A percentile compares a stretch with the other conserved stretches of the same genome.
These are phyloP conservation scores for Limnephilus marmoratus DNA, from an alignment of 2,888 invertebrate species.

Conservation along the genomic window DNA sequence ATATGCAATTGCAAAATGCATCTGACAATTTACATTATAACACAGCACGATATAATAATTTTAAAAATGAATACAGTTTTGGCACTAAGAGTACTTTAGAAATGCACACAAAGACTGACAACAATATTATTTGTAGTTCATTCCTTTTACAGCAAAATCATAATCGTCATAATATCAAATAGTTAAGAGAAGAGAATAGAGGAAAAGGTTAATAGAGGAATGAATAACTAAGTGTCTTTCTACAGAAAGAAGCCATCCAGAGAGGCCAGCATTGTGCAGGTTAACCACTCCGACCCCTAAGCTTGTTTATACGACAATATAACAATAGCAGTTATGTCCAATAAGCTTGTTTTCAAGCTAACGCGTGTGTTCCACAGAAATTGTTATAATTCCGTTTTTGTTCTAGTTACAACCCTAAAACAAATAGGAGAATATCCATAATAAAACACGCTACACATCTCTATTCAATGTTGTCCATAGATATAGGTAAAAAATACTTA, in stretches of 20 bases:
- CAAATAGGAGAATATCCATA: too few species aligned
- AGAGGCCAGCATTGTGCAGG: too few species aligned
- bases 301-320: too few species aligned
- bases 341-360: too few species aligned
- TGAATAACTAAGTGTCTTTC: neutral
- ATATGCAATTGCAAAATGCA: neutral
- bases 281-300: too few species aligned
- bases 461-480: too few species aligned
- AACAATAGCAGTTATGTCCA: too few species aligned
- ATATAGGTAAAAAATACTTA: too few species aligned
- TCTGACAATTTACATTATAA: neutral
- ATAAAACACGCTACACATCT: too few species aligned
- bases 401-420: too few species aligned
- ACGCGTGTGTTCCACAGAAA: too few species aligned
- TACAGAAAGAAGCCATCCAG: neutral
- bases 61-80: neutral
- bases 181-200: neutral
- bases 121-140: neutral
- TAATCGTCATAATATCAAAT: neutral
- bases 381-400: too few species aligned
- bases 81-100: neutral
- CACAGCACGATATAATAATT: neutral
- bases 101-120: neutral
- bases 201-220: neutral
- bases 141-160: neutral